These are phyloP conservation scores for Mechanitis mazaeus DNA, from an alignment of 2,888 invertebrate species.

Conservation along the genomic window DNA sequence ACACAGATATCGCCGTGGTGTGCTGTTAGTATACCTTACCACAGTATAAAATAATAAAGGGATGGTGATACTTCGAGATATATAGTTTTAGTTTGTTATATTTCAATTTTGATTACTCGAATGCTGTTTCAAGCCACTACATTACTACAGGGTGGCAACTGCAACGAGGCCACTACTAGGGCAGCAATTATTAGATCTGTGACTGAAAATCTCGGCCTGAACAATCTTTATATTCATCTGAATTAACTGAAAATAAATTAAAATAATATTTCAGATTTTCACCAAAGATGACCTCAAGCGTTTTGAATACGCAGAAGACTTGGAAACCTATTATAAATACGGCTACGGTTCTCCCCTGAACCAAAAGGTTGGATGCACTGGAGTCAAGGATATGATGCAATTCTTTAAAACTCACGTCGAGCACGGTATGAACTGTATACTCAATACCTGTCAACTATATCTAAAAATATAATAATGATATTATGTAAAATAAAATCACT, in stretches of 20 bases:
- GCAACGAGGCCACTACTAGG: no score
- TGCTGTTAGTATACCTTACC: constrained; percentile 63
- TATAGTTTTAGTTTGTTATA: no score
- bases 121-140: no score
- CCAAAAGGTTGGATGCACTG: constrained; percentile 81
- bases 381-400: constrained; percentile 82
- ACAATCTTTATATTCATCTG: no score
- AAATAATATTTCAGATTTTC: constrained; percentile 72
- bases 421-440: constrained; percentile 43
- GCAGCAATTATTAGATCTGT: no score
- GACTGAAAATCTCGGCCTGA: no score
- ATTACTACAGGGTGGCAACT: no score
- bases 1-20: constrained; percentile 85
- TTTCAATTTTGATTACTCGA: no score
- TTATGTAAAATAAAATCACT: no score
- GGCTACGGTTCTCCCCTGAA: constrained; percentile 84
- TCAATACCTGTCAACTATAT: neutral
- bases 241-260: neutral
- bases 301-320: constrained; percentile 86
- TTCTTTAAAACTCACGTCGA: constrained; percentile 79
- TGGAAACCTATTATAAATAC: constrained; percentile 83
- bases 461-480: no score
- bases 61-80: no score
- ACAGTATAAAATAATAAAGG: no score
- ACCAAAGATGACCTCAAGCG: constrained; percentile 82